Percentiles rank a stretch among this genome's conserved stretches.
Conservation (phyloP, 2,113 vertebrate species). For the Chaetura pelagica region DNA sequence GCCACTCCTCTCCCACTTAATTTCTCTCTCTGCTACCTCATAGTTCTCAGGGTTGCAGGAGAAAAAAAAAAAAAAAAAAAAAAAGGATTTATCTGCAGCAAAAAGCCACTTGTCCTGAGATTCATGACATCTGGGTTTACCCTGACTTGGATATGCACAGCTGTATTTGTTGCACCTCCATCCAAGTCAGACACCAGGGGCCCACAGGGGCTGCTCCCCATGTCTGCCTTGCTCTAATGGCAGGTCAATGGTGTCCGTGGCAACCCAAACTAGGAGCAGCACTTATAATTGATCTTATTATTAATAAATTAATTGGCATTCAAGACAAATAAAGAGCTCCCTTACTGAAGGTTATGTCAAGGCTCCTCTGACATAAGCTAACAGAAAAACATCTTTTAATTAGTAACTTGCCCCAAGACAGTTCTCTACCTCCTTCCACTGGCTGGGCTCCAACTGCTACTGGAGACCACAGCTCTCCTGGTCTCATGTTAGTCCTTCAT, state of each 20-base stretch:
- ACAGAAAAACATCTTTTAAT: background rate
- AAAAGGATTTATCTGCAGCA: background rate
- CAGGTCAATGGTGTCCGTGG: background rate
- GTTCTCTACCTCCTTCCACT: background rate
- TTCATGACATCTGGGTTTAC: background rate
- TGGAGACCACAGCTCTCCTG: fast-evolving
- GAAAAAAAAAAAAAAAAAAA: background rate
- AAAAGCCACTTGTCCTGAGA: background rate
- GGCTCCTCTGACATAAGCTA: background rate
- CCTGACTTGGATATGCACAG: background rate
- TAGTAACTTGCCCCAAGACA: background rate
- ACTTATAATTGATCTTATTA: background rate
- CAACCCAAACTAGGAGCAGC: background rate
- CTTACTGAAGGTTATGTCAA: background rate
- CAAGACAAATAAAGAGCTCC: background rate
- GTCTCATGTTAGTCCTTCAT: fast-evolving
- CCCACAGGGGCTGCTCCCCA: background rate
- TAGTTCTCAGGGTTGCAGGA: background rate
- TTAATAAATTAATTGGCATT: background rate
- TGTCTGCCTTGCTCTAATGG: background rate
- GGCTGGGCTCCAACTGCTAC: background rate
- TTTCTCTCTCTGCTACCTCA: background rate
- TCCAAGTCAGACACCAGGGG: background rate
- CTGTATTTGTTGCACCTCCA: background rate
- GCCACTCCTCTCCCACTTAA: background rate